Conservation (phyloP, 2,797 vertebrate genomes). For the Limosa lapponica region DNA sequence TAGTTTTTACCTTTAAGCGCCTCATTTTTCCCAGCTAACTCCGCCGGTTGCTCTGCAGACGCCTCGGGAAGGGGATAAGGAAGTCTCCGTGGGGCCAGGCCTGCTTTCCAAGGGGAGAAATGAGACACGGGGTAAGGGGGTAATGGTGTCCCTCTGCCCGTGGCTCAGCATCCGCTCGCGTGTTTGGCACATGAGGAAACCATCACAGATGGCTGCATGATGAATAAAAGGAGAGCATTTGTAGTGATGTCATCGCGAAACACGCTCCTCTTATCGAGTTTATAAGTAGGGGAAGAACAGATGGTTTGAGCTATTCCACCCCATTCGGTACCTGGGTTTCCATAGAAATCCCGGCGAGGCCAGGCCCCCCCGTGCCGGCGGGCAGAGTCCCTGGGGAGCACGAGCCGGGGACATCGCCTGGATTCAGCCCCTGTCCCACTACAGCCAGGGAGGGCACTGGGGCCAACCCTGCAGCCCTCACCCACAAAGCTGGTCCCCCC, state of each 20-base stretch:
- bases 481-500: not conserved
- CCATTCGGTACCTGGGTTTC: slow-evolving; percentile 51
- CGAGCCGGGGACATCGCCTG: not conserved
- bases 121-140: not conserved
- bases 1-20: not conserved
- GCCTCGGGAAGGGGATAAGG: not conserved
- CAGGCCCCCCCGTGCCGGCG: accelerated
- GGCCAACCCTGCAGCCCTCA: not conserved
- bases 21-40: not conserved
- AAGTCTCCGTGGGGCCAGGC: not conserved
- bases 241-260: slow-evolving; percentile 36
- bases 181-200: slow-evolving; percentile 36
- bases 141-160: not conserved
- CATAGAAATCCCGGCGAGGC: slow-evolving; percentile 21
- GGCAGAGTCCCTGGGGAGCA: not conserved
- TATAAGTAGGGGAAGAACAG: slow-evolving; percentile 68
- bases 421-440: not conserved
- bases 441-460: not conserved
- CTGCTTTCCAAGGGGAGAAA: not conserved
- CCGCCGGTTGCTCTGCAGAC: not conserved
- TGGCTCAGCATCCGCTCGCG: not conserved
- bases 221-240: slow-evolving; percentile 26
- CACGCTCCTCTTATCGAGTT: not conserved
- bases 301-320: slow-evolving; percentile 41
- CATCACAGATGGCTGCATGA: slow-evolving; percentile 47